These are phyloP conservation scores for Charadrius vociferus DNA, from an alignment of 2,113 vertebrate genomes.

Conservation along the genomic window DNA sequence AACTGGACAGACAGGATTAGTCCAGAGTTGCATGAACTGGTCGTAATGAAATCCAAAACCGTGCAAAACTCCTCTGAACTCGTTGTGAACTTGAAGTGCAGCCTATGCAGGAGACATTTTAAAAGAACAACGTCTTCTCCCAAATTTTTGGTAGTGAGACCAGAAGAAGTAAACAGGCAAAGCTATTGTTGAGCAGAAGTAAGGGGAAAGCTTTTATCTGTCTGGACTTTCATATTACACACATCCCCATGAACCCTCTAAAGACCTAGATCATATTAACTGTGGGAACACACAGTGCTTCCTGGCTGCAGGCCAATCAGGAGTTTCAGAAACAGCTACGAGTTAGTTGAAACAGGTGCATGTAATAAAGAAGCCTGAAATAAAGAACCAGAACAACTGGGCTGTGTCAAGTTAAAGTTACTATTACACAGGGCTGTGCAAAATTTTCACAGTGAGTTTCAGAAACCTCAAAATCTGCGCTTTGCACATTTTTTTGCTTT, in stretches of 20 bases:
- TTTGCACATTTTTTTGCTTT: neutral
- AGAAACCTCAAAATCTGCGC: neutral
- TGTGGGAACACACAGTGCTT: conserved; percentile 53
- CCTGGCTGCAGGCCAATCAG: conserved; percentile 60
- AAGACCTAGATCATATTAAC: conserved; percentile 57
- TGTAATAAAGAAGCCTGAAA: conserved; percentile 74
- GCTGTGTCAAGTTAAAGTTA: conserved; percentile 61
- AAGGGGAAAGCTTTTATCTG: conserved; percentile 48
- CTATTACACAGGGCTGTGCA: conserved; percentile 34
- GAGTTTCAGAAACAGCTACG: conserved; percentile 51
- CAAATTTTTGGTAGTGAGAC: neutral
- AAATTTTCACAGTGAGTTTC: conserved; percentile 18
- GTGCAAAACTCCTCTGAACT: conserved; percentile 46
- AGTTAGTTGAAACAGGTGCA: conserved; percentile 73
- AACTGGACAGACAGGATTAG: conserved; percentile 58
- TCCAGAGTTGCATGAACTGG: conserved; percentile 6
- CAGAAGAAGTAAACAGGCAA: conserved; percentile 1
- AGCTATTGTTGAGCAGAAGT: neutral
- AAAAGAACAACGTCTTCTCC: neutral
- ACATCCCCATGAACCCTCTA: conserved; percentile 21
- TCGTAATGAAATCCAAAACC: conserved; percentile 50
- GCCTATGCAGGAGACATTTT: neutral
- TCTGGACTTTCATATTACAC: conserved; percentile 52
- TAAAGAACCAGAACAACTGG: conserved; percentile 71
- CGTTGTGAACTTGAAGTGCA: neutral